Evolutionary conservation across 2,113 vertebrate genomes (phyloP), one percentile per base, ranked within the genome.

Genomic region (Raphicerus campestris): DNA sequence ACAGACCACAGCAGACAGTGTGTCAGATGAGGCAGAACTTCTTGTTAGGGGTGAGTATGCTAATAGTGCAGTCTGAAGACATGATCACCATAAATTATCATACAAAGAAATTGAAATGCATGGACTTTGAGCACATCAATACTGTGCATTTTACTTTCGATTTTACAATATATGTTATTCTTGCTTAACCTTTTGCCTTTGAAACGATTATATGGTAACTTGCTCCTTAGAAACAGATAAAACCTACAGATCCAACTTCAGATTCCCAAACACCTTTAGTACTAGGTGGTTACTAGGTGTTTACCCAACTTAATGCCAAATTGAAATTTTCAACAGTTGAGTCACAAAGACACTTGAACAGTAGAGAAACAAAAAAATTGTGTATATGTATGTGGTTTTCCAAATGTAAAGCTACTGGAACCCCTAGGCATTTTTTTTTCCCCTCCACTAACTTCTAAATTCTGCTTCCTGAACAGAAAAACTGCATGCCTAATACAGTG

Each of bases 31-130:
- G 98, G 99, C 99, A 1, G 99, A 99, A 97, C 99, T 99, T 97
- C 99, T 99, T 75, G 99, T 99, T 83, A 99, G 99, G 99, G 99
- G 99, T 99, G 98, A 99, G 99, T 99, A 98, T 90, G 75, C 94
- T 95, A 45, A 22, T 47, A 81, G 90, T 47, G 82, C 94, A 94
- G 92, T 96, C 88, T 94, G 56, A 91, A 98, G 98, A 97, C 55
- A 91, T 55, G 84, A 42, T 87, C 98, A 94, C 95, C 94, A 97
- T 97, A 95, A 98, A 97, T 89, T 77, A 88, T 42, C 94, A 84
- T 90, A 85, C 45, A 56, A 95, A 92, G 92, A 91, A 96, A 91
- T 97, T 94, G 85, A 73, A 97, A 93, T 87, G 93, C 20, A 26
- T 93, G 96, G 80, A 87, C 92, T 91, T 92, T 81, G 97, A 96